These are phyloP conservation scores for Rutilus rutilus DNA, from an alignment of 2,113 vertebrate genomes.

Conservation along the genomic window DNA sequence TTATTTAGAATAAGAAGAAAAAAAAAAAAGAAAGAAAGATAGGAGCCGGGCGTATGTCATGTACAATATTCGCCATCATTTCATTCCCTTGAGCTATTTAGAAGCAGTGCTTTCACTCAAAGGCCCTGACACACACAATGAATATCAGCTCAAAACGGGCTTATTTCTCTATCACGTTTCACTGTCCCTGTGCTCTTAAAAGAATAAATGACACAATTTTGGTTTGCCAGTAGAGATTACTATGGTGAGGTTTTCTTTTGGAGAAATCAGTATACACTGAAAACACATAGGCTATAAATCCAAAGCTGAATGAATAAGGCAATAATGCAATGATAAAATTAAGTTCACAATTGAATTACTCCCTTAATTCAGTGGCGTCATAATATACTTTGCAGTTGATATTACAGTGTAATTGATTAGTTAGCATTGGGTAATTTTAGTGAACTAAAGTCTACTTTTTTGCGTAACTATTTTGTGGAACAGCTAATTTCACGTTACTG, in stretches of 20 bases:
- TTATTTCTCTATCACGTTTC: conserved; percentile 27
- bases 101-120: conserved; percentile 54
- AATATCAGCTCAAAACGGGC: conserved; percentile 40
- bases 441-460: not conserved
- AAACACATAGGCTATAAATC: not conserved
- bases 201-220: not conserved
- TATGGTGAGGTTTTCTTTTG: not conserved
- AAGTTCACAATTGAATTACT: not conserved
- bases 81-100: conserved; percentile 50
- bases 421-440: not conserved
- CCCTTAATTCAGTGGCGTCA: too few species aligned
- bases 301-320: not conserved
- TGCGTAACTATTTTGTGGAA: not conserved
- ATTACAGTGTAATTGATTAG: not conserved
- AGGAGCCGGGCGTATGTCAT: conserved; percentile 46
- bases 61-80: conserved; percentile 49
- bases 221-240: not conserved
- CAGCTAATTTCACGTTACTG: not conserved
- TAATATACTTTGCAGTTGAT: too few species aligned
- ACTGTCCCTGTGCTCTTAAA: conserved; percentile 1
- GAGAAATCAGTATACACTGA: not conserved
- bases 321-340: not conserved
- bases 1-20: not conserved
- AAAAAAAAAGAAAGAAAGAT: conserved; percentile 1
- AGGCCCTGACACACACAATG: conserved; percentile 49